phyloP scores from a whole-genome alignment of 2,888 invertebrate genomes.

The Drosophila heteroneura region DNA sequence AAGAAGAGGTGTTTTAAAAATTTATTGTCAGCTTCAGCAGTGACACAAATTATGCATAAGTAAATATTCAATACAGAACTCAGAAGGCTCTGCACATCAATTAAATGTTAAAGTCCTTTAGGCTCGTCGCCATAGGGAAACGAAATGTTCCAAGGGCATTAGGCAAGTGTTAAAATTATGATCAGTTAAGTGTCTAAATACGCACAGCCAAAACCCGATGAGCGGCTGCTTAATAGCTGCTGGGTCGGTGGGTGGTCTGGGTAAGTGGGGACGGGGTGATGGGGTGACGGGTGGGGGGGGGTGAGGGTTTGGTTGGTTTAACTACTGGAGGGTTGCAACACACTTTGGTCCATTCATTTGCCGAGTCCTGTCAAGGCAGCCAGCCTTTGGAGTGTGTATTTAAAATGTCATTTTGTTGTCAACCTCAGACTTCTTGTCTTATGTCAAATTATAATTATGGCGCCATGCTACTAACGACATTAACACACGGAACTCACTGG shows the following conservation, averaged over 20 bases:
- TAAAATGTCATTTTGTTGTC: constrained; percentile 83
- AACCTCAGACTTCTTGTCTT: constrained; percentile 83
- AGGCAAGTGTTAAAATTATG: constrained; percentile 79
- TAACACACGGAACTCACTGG: constrained; percentile 42
- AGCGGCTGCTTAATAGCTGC: constrained; percentile 28
- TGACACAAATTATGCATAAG: neutral
- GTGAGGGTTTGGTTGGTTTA: constrained; percentile 1
- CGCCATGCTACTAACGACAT: constrained; percentile 76
- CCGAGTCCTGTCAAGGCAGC: constrained; percentile 19
- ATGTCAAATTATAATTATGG: constrained; percentile 82
- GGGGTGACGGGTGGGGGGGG: too few species aligned
- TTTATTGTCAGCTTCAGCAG: too few species aligned
- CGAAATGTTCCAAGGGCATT: constrained; percentile 53
- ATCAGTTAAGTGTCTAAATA: constrained; percentile 79
- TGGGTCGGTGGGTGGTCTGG: neutral
- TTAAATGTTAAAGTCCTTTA: neutral
- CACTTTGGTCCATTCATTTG: constrained; percentile 44
- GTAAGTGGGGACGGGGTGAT: neutral
- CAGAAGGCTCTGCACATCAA: neutral
- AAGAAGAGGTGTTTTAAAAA: neutral
- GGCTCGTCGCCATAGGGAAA: neutral
- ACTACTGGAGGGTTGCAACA: constrained; percentile 40
- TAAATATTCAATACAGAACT: neutral
- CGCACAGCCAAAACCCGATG: constrained; percentile 40
- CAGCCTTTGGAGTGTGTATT: constrained; percentile 61